Conservation (phyloP, 2,888 invertebrate genomes). For the Tipula lateralis region DNA sequence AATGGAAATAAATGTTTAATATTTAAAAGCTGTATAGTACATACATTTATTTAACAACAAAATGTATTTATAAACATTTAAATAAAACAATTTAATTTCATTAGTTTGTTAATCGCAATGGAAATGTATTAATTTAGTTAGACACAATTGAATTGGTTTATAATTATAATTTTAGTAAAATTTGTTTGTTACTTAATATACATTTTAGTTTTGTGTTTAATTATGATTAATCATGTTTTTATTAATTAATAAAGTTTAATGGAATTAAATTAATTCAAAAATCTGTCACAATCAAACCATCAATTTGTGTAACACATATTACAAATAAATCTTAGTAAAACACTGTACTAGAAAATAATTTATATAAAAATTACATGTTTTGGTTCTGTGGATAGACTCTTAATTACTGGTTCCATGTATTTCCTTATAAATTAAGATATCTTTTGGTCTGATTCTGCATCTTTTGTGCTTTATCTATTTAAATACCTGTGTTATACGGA, state of each 20-base stretch:
- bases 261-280: background rate
- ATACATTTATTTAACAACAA: background rate
- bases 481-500: too few species aligned
- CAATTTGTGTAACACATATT: background rate
- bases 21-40: background rate
- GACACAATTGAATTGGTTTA: background rate
- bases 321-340: background rate
- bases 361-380: background rate
- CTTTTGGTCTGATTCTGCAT: too few species aligned
- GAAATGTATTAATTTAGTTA: background rate
- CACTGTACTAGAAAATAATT: background rate
- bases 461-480: too few species aligned
- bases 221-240: background rate
- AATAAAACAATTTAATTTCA: background rate
- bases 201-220: background rate
- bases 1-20: conserved; percentile 64
- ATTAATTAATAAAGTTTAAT: background rate
- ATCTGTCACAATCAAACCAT: background rate
- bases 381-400: too few species aligned
- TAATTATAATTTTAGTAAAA: background rate
- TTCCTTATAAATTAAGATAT: too few species aligned
- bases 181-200: background rate
- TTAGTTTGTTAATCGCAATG: background rate
- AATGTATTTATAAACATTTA: background rate
- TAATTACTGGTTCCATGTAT: too few species aligned